phyloP scores from a whole-genome alignment of 2,113 vertebrate genomes.

The Tragulus kanchil region DNA sequence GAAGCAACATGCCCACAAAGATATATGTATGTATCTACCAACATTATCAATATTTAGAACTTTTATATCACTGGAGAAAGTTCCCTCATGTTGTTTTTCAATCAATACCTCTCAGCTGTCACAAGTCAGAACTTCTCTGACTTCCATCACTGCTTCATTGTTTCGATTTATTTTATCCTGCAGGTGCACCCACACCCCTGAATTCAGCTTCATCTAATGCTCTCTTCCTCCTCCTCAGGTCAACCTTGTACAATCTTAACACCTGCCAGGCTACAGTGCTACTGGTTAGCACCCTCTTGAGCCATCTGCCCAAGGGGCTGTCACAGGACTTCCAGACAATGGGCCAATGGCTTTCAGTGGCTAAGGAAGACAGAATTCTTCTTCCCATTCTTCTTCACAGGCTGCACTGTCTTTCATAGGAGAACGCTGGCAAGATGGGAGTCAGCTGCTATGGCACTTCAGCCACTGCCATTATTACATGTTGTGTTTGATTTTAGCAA shows the following conservation, averaged over 20 bases:
- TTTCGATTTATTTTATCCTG: not conserved
- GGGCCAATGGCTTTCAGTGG: not conserved
- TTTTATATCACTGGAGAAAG: not conserved
- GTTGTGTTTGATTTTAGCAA: not conserved
- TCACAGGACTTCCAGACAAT: not conserved
- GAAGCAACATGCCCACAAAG: too few species aligned
- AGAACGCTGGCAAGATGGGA: not conserved
- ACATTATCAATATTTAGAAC: accelerated
- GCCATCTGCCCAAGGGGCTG: not conserved
- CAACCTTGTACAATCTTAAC: not conserved
- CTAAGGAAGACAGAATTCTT: not conserved
- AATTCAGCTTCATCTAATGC: not conserved
- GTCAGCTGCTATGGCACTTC: not conserved
- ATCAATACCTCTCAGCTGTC: not conserved
- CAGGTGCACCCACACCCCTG: too few species aligned
- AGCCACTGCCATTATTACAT: too few species aligned
- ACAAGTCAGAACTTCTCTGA: too few species aligned
- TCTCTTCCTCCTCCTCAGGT: not conserved
- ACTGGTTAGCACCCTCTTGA: not conserved
- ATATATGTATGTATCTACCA: not conserved
- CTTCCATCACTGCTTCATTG: not conserved
- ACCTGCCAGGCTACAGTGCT: too few species aligned
- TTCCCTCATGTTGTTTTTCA: not conserved
- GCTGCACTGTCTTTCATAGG: not conserved
- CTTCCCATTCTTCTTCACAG: not conserved